Conservation (phyloP, 2,888 invertebrate species). For the Antheraea yamamai region DNA sequence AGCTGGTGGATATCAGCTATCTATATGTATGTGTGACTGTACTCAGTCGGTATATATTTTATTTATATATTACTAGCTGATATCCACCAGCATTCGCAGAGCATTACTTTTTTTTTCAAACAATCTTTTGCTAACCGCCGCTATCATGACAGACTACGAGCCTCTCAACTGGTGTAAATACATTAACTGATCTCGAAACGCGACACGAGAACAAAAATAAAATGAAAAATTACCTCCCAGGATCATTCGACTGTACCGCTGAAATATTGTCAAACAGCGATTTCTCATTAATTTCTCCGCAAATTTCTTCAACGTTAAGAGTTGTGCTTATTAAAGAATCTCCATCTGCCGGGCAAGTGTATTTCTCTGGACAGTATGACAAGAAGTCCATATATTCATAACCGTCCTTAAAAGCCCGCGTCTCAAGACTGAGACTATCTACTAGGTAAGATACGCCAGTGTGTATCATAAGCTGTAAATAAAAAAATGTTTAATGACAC, state of each 20-base stretch:
- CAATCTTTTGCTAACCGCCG: too few relatives aligned
- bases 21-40: too few relatives aligned
- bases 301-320: not conserved
- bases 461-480: not conserved
- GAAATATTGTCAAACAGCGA: not conserved
- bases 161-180: too few relatives aligned
- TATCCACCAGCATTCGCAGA: too few relatives aligned
- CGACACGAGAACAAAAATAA: too few relatives aligned
- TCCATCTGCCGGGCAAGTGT: not conserved
- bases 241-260: not conserved
- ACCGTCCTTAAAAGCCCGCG: not conserved
- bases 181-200: too few relatives aligned
- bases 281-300: not conserved
- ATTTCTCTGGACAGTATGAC: not conserved
- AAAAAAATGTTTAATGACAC: not conserved
- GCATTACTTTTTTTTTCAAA: too few relatives aligned
- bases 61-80: too few relatives aligned
- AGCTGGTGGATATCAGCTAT: too few relatives aligned
- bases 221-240: not conserved
- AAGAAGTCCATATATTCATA: not conserved
- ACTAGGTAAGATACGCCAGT: not conserved
- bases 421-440: not conserved
- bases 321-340: not conserved
- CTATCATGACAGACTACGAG: too few relatives aligned
- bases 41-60: too few relatives aligned